These are phyloP conservation scores for Babylonia areolata DNA, from an alignment of 1,140 invertebrate genomes.

Conservation along the genomic window DNA sequence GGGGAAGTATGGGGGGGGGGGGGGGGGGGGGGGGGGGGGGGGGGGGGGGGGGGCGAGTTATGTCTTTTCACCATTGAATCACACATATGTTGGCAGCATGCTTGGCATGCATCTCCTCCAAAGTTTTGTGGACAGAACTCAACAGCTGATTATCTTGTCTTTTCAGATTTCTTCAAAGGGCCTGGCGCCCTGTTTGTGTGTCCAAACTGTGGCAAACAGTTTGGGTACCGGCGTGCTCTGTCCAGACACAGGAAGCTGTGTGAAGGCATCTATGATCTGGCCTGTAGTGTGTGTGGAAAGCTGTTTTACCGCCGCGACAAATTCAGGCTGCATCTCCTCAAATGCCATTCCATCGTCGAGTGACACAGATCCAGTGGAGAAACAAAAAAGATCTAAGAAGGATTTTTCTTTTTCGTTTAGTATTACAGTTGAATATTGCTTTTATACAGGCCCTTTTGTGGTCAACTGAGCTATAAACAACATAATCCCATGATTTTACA, in stretches of 20 bases:
- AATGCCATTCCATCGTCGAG: conserved; percentile 22
- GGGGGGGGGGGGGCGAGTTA: neutral
- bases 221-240: conserved; percentile 1
- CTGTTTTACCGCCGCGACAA: conserved; percentile 42
- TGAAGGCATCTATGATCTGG: conserved; percentile 36
- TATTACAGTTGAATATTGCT: too few species aligned
- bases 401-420: too few species aligned
- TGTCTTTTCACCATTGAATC: neutral
- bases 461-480: too few species aligned
- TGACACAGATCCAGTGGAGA: too few species aligned
- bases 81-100: too few species aligned
- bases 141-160: neutral
- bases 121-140: neutral
- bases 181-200: neutral
- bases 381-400: too few species aligned
- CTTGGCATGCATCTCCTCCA: too few species aligned
- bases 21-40: neutral
- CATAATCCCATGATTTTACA: too few species aligned
- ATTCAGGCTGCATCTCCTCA: conserved; percentile 17
- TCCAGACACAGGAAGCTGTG: conserved; percentile 44
- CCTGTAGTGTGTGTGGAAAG: conserved; percentile 33
- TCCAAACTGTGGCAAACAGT: conserved; percentile 14
- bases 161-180: neutral
- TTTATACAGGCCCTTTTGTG: too few species aligned
- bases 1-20: too few species aligned